Evolutionary conservation across 2,797 vertebrate genomes (phyloP).

Genomic region (Threskiornis aethiopicus): DNA sequence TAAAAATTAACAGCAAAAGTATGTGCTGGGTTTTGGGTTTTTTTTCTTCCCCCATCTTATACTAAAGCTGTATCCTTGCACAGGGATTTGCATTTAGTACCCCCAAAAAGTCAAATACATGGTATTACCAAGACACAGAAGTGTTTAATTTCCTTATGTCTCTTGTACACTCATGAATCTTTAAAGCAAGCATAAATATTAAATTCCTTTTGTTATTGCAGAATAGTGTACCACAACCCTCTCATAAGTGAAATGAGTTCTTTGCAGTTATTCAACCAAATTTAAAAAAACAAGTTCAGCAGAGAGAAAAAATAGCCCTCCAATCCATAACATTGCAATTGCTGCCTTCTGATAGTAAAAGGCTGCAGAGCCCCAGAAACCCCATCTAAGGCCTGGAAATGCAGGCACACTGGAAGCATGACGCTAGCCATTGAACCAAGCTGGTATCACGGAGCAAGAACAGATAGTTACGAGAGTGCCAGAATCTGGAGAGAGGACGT

Average conservation of each 20-base stretch:
- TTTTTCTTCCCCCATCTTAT: not conserved
- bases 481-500: slow-evolving; percentile 29
- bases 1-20: not conserved
- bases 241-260: not conserved
- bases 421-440: not conserved
- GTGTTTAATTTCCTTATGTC: not conserved
- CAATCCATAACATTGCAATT: not conserved
- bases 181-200: not conserved
- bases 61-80: not conserved
- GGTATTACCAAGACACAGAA: slow-evolving; percentile 33
- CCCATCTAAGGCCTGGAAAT: not conserved
- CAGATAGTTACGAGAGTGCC: not conserved
- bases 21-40: not conserved
- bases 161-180: not conserved
- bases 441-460: not conserved
- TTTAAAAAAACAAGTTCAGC: not conserved
- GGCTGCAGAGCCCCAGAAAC: not conserved
- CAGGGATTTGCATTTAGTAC: not conserved
- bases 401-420: not conserved
- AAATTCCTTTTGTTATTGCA: not conserved
- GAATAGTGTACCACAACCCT: not conserved
- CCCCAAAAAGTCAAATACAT: not conserved
- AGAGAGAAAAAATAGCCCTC: not conserved
- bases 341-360: not conserved
- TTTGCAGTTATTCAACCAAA: not conserved